A percentile compares a stretch with the other conserved stretches of the same genome.
Evolutionary conservation across 2,113 vertebrate genomes (phyloP).

Genomic region (cattle (Bos taurus)): ARS-UCD2.0 NC_037334.1:93727001-93727500

Average conservation of each 20-base stretch:
- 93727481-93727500: slow-evolving; percentile 57
- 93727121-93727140: neutral
- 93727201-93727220: neutral
- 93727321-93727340: slow-evolving; percentile 43
- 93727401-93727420: slow-evolving; percentile 63
- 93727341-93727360: slow-evolving; percentile 61
- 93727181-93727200: neutral
- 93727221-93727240: slow-evolving; percentile 14
- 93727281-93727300: slow-evolving; percentile 46
- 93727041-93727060: neutral
- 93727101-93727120: neutral
- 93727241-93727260: slow-evolving; percentile 8
- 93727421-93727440: slow-evolving; percentile 72
- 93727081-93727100: slow-evolving; percentile 11
- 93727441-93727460: slow-evolving; percentile 76
- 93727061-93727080: neutral
- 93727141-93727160: neutral
- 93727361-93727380: slow-evolving; percentile 66
- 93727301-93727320: slow-evolving; percentile 36
- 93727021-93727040: neutral
- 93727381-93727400: slow-evolving; percentile 62
- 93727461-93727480: slow-evolving; percentile 42
- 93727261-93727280: slow-evolving; percentile 48
- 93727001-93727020: neutral
- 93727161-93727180: neutral